Evolutionary conservation across 2,888 invertebrate genomes (phyloP).

Genomic region (Calliphora vomitoria): DNA sequence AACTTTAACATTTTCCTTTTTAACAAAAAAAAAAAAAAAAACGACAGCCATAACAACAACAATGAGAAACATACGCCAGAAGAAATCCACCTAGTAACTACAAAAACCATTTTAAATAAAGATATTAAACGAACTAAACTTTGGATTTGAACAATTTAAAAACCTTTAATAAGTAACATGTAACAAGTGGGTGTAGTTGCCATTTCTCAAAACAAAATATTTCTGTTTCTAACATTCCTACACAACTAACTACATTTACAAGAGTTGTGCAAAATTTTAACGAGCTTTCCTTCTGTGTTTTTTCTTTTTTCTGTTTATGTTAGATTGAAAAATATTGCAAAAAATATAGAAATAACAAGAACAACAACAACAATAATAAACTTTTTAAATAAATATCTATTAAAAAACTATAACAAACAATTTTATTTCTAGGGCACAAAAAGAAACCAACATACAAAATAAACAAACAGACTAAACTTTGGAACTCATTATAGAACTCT

Average conservation of each 20-base stretch:
- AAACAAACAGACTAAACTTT: conserved; percentile 61
- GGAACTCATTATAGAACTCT: conserved; percentile 70
- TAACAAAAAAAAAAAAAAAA: not conserved
- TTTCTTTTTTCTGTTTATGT: conserved; percentile 12
- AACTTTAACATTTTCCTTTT: conserved; percentile 43
- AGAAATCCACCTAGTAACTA: not conserved
- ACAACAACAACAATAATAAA: conserved; percentile 53
- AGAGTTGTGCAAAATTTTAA: conserved; percentile 60
- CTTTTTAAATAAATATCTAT: conserved; percentile 70
- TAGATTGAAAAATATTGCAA: conserved; percentile 12
- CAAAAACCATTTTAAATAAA: conserved; percentile 34
- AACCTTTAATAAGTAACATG: conserved; percentile 50
- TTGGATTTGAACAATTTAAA: conserved; percentile 2
- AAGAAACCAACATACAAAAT: conserved; percentile 5
- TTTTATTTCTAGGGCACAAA: conserved; percentile 60
- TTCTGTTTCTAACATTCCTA: not conserved
- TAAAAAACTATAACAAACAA: conserved; percentile 71
- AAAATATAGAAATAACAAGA: not conserved
- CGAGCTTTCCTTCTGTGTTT: conserved; percentile 24
- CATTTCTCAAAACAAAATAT: not conserved
- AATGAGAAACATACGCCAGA: conserved; percentile 11
- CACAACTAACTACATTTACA: conserved; percentile 32
- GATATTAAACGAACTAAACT: conserved; percentile 47
- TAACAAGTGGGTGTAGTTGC: conserved; percentile 50
- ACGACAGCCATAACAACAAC: not conserved